These are phyloP conservation scores for Solenopsis fugax DNA, from an alignment of 1,140 invertebrate species.

Conservation along the genomic window DNA sequence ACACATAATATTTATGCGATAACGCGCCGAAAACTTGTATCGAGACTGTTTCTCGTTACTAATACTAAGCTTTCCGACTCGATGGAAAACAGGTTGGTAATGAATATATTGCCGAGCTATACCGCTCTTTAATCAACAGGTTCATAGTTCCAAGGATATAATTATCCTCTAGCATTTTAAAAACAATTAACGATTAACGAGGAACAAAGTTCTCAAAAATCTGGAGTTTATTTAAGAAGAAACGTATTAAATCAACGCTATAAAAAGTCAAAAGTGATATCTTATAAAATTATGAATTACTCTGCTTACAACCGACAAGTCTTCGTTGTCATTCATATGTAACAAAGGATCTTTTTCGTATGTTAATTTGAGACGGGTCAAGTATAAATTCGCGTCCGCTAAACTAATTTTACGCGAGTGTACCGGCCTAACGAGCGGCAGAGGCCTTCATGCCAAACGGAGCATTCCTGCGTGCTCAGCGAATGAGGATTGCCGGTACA, in stretches of 20 bases:
- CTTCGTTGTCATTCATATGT: background rate
- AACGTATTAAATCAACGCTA: background rate
- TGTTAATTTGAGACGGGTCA: slow-evolving; percentile 15
- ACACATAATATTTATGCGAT: slow-evolving; percentile 3
- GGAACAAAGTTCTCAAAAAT: background rate
- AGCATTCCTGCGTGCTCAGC: slow-evolving; percentile 69
- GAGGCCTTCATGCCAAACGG: slow-evolving; percentile 80
- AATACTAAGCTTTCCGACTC: background rate
- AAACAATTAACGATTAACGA: background rate
- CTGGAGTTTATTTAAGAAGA: background rate
- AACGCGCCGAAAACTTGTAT: slow-evolving; percentile 1
- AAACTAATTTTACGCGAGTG: slow-evolving; percentile 71
- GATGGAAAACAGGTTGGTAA: background rate
- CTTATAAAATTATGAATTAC: background rate
- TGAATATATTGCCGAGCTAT: background rate
- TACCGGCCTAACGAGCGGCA: slow-evolving; percentile 71
- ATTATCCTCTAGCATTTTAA: background rate
- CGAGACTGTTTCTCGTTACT: background rate
- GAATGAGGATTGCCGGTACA: slow-evolving; percentile 42
- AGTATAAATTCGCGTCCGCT: slow-evolving; percentile 48
- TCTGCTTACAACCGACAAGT: background rate
- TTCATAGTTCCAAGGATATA: slow-evolving; percentile 1
- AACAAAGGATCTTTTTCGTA: background rate
- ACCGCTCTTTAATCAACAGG: background rate
- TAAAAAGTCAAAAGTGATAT: background rate